Evolutionary conservation across 2,888 invertebrate genomes (phyloP).

Genomic region (Megalurothrips usitatus): DNA sequence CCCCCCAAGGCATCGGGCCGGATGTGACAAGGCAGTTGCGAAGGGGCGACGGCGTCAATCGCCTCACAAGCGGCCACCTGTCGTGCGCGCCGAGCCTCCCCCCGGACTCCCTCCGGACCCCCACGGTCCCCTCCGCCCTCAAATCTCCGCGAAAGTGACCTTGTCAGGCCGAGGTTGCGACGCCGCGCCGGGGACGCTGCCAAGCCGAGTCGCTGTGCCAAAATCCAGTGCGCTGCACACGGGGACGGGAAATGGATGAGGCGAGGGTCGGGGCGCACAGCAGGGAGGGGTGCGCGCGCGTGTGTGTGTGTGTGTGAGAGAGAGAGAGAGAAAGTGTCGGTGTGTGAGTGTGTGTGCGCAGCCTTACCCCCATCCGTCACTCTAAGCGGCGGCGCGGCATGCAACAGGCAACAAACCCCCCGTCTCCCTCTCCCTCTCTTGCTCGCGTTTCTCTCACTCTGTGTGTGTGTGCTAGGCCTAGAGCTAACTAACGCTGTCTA

Average conservation of each 20-base stretch:
- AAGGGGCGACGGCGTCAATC: too few species aligned
- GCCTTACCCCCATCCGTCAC: slow-evolving; percentile 13
- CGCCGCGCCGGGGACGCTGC: background rate
- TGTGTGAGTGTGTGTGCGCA: background rate
- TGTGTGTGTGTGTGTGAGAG: background rate
- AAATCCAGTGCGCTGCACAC: background rate
- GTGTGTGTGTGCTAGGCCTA: slow-evolving; percentile 15
- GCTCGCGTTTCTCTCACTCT: too few species aligned
- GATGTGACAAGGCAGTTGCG: too few species aligned
- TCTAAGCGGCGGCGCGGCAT: background rate
- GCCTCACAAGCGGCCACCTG: too few species aligned
- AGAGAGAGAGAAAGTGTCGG: background rate
- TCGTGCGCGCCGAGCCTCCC: too few species aligned
- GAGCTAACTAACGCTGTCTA: slow-evolving; percentile 14
- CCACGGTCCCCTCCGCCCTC: background rate
- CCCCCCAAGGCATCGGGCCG: too few species aligned
- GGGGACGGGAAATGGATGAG: background rate
- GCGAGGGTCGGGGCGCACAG: background rate
- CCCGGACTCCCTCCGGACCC: too few species aligned
- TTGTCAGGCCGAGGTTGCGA: background rate
- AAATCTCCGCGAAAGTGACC: background rate
- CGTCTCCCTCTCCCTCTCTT: too few species aligned
- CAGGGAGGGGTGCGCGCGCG: background rate
- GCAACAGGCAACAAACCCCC: background rate
- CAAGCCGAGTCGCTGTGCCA: background rate